Evolutionary conservation across 1,140 invertebrate genomes (phyloP).

Genomic region (Pomacea maculata): DNA sequence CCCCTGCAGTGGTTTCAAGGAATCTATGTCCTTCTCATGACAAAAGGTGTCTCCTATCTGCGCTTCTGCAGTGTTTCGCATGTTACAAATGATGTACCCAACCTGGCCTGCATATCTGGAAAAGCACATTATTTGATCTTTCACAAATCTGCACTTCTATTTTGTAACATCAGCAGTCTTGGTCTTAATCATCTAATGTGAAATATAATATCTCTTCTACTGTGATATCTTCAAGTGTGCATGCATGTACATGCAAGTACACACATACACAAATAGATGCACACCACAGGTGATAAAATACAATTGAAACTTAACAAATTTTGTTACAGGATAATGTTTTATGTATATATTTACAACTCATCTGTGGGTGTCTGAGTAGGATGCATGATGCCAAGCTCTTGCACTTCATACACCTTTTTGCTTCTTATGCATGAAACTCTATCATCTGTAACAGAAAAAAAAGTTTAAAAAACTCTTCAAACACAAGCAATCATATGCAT

Average conservation of each 20-base stretch:
- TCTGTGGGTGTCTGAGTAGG: slow-evolving; percentile 78
- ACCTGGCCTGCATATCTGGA: slow-evolving; percentile 80
- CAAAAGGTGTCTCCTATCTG: slow-evolving; percentile 87
- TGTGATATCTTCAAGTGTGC: neutral
- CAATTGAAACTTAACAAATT: too few species aligned
- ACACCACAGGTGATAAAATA: too few species aligned
- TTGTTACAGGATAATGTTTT: too few species aligned
- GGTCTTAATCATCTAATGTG: neutral
- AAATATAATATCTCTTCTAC: neutral
- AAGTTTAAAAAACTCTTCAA: too few species aligned
- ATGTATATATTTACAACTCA: slow-evolving; percentile 71
- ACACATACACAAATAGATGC: neutral
- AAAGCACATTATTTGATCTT: neutral
- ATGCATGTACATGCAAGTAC: neutral
- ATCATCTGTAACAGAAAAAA: slow-evolving; percentile 68
- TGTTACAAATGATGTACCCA: slow-evolving; percentile 83
- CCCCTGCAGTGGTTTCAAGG: slow-evolving; percentile 72
- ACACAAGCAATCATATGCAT: too few species aligned
- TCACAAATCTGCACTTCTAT: neutral
- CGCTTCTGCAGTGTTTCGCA: slow-evolving; percentile 81
- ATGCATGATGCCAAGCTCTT: slow-evolving; percentile 81
- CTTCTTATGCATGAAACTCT: slow-evolving; percentile 74
- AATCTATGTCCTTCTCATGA: slow-evolving; percentile 52
- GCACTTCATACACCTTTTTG: slow-evolving; percentile 80
- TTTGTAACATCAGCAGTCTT: neutral